Evolutionary conservation across 2,797 vertebrate genomes (phyloP), one percentile per base, ranked within the genome.

Genomic region (Onychomys leucogaster): DNA sequence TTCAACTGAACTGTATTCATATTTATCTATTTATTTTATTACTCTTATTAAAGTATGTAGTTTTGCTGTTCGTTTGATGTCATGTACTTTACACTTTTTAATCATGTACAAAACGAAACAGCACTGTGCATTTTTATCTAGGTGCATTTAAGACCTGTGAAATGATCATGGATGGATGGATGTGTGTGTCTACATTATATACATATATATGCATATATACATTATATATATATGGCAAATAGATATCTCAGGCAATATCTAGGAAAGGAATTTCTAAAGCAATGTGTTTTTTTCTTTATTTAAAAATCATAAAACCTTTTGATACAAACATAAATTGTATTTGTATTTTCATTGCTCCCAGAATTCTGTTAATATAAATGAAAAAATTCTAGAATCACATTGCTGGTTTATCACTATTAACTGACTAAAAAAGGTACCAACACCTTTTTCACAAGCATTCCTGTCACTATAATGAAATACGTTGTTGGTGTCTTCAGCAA

Each of bases 261-360:
- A 69, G 65, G 8, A 86, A 32, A 34, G 10, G 3, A n/a, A 52
- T 52, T 52, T 52, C 12, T n/a, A 52, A 49, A 46, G 43, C 16
- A 46, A 34, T 65, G 10, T 65, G 9, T 46, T 84, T 65, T 84
- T 32, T 32, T 9, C 14, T 32, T 65, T 83, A 46, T 84, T 17
- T 17, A 83, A 63, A 63, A 46, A 63, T 46, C 27, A 83, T 61
- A 83, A 83, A 63, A 84, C 43, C 3, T 5, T 83, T 63, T 83
- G 37, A 61, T 80, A 80, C 16, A 80, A 78, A 21, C 32, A 21
- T 19, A 78, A n/a, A 12, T 21, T 69, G 2, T 17, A 78, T 55
- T 27, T 94, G 27, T 21, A 94, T 61, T 92, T 96, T 93, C 57
- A 77, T 96, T 97, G 19, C 77, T 73, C 88, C 80, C 77, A 89